Evolutionary conservation across 2,888 invertebrate genomes (phyloP).

Genomic region (Cyclophora punctaria): DNA sequence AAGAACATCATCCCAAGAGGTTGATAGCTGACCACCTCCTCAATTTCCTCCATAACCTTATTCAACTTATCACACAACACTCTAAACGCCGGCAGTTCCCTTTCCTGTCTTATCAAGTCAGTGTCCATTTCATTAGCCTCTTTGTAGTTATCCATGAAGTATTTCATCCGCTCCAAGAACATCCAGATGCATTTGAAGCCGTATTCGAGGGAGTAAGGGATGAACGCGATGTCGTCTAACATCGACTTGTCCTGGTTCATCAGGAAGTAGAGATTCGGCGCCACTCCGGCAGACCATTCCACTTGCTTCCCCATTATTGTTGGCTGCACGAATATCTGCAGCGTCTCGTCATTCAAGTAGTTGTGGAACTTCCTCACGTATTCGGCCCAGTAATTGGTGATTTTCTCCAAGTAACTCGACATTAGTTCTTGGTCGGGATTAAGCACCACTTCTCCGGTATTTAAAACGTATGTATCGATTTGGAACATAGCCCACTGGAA

Average conservation of each 20-base stretch:
- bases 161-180: slow-evolving; percentile 79
- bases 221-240: slow-evolving; percentile 68
- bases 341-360: slow-evolving; percentile 80
- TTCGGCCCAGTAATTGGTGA: slow-evolving; percentile 80
- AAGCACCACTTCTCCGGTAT: slow-evolving; percentile 53
- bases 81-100: slow-evolving; percentile 79
- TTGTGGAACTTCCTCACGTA: slow-evolving; percentile 80
- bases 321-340: slow-evolving; percentile 86
- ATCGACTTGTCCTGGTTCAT: slow-evolving; percentile 80
- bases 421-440: slow-evolving; percentile 79
- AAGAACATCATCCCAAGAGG: slow-evolving; percentile 84
- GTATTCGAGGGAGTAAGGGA: slow-evolving; percentile 71
- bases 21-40: slow-evolving; percentile 78
- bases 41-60: slow-evolving; percentile 79
- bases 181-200: slow-evolving; percentile 78
- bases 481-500: slow-evolving; percentile 78
- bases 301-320: slow-evolving; percentile 88
- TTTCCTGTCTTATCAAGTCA: slow-evolving; percentile 77
- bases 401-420: slow-evolving; percentile 72
- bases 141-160: slow-evolving; percentile 79
- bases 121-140: slow-evolving; percentile 81
- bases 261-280: slow-evolving; percentile 82
- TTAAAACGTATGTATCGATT: slow-evolving; percentile 71
- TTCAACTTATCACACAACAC: slow-evolving; percentile 80
- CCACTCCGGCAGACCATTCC: slow-evolving; percentile 82